Evolutionary conservation across 2,888 invertebrate species (phyloP), one percentile per base, ranked within the genome.

Genomic region (Epinotia ramella): DNA sequence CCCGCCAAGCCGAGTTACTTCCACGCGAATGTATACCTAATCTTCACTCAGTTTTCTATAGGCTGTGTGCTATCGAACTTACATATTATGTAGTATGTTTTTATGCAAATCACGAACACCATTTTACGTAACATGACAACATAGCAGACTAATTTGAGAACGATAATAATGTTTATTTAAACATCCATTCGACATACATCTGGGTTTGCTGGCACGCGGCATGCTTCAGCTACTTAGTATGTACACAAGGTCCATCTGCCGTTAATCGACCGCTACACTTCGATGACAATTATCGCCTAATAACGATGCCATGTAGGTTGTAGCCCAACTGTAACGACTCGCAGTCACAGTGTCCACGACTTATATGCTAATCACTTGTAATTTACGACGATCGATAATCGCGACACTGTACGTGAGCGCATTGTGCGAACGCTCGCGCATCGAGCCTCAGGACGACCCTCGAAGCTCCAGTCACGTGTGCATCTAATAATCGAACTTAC

Each of bases 301-400:
- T 92, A 92, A 90, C 89, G 86, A 91, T 87, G 89, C 86, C 84
- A 84, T 86, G 89, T 88, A 83, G 86, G 81, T 86, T 88, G 89
- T 88, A 89, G 85, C 88, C 89, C 88, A 92, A 90, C 91, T 91
- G 92, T 90, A 90, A 87, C 86, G 87, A 89, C 86, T 84, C 84
- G 82, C 79, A 82, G 86, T 87, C 89, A 89, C 86, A 89, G 83
- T 85, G 89, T 88, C 86, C 91, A 91, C 92, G 92, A 91, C 89
- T 87, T 81, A 88, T 92, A 94, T 93, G 94, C 89, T 92, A 94
- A 94, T 93, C 90, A 85, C 83, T 83, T 78, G 90, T 93, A 91
- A 92, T 93, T 93, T 94, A 93, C 92, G 91, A 92, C 86, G 88
- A 83, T 82, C 88, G 92, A 91, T 93, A 92, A 94, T 94, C 93